A percentile compares a stretch with the other conserved stretches of the same genome.
Evolutionary conservation across 2,797 vertebrate species (phyloP).

Genomic region (Poeciliopsis turneri): DNA sequence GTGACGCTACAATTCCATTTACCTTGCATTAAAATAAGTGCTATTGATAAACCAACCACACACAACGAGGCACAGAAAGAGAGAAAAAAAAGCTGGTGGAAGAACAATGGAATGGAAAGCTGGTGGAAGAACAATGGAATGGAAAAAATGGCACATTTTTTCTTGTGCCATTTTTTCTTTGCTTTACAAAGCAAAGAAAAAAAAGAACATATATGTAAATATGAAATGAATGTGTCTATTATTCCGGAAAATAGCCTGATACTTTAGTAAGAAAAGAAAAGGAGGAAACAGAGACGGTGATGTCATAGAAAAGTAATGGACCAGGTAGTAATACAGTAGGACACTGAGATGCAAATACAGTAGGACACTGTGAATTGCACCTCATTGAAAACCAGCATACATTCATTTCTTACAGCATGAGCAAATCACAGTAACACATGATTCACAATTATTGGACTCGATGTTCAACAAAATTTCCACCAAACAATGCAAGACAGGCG

Average conservation of each 20-base stretch:
- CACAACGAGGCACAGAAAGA: not conserved
- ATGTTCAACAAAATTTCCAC: not conserved
- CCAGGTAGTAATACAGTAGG: too few relatives aligned
- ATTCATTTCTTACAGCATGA: not conserved
- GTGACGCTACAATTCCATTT: not conserved
- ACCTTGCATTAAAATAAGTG: slow-evolving; percentile 1
- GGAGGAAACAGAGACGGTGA: too few relatives aligned
- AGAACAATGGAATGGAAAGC: not conserved
- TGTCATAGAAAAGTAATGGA: too few relatives aligned
- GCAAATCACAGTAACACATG: not conserved
- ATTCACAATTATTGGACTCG: not conserved
- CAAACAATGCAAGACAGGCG: not conserved
- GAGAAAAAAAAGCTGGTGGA: not conserved
- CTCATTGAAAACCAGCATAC: not conserved
- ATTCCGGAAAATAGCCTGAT: not conserved
- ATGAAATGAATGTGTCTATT: not conserved
- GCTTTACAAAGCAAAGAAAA: not conserved
- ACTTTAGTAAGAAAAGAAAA: too few relatives aligned
- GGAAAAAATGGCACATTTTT: too few relatives aligned
- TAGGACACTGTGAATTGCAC: too few relatives aligned
- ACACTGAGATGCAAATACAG: too few relatives aligned
- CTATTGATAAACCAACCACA: not conserved
- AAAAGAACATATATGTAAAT: not conserved
- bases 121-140: too few relatives aligned
- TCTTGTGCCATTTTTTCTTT: too few relatives aligned